phyloP scores from a whole-genome alignment of 2,113 vertebrate genomes.

The Ochotona princeps region DNA sequence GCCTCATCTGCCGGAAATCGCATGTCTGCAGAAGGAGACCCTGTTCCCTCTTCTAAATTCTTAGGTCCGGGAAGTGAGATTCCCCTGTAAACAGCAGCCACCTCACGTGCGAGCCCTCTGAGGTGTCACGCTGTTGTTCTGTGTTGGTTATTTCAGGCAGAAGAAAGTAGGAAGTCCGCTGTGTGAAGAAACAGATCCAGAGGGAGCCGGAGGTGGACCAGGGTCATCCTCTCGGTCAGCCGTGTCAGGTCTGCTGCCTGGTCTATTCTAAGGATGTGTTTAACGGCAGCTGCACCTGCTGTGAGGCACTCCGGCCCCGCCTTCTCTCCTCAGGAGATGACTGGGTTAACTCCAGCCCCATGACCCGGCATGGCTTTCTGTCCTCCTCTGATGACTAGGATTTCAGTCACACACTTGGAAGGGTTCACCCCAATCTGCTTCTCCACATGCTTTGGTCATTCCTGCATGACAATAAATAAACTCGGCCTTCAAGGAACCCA shows the following conservation, averaged over 20 bases:
- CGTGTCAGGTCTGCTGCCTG: conserved; percentile 59
- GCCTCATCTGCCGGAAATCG: not conserved
- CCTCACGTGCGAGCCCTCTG: not conserved
- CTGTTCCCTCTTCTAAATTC: not conserved
- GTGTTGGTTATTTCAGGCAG: conserved; percentile 44
- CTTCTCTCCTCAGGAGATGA: conserved; percentile 74
- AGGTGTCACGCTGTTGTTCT: not conserved
- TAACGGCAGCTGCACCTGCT: conserved; percentile 75
- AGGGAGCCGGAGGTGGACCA: not conserved
- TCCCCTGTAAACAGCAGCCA: not conserved
- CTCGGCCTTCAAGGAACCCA: not conserved
- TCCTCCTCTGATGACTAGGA: conserved; percentile 66
- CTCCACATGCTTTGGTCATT: conserved; percentile 56
- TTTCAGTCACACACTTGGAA: conserved; percentile 43
- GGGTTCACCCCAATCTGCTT: conserved; percentile 47
- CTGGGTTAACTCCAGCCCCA: conserved; percentile 78
- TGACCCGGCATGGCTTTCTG: conserved; percentile 66
- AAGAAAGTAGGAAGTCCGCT: not conserved
- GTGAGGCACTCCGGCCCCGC: conserved; percentile 10
- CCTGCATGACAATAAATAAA: conserved; percentile 61
- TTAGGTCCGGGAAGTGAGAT: not conserved
- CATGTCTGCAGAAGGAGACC: not conserved
- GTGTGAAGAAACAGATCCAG: conserved; percentile 24
- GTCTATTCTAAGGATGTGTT: conserved; percentile 77
- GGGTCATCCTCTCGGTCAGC: conserved; percentile 43